Evolutionary conservation across 2,888 invertebrate genomes (phyloP), one percentile per base, ranked within the genome.

Genomic region (Cryptocephalus primarius): DNA sequence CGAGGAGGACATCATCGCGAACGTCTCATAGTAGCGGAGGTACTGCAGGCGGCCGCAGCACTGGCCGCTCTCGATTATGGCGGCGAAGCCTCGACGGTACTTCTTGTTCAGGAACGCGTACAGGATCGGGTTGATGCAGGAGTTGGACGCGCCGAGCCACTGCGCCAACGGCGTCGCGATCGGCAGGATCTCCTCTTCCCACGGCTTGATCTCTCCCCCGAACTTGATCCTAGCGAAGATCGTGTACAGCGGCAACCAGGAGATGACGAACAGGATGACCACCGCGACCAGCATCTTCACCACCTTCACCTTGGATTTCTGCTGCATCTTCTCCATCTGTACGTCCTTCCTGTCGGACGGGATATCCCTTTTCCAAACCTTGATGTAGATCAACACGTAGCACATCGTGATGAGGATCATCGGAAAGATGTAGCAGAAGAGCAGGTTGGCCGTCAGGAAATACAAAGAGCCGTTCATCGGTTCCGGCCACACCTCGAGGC

Each of bases 31-130:
- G 68, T 89, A 88, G 49, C 88, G 79, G 50, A 90, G 74, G 68
- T 89, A 88, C 49, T 88, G 78, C 9, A 43, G 43, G 47, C 88
- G 78, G 33, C 88, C 88, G 64, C 90, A 91, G 68, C 90, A 91
- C 33, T 43, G 48, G 8, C 88, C 78, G 56, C 88, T 89, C 69
- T 87, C 85, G 40, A 91, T 77, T 53, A 92, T 89, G 12, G 89
- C 90, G 39, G 86, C 81, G 68, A 95, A 94, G 4, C 93, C 93
- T 49, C 85, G 80, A 10, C 93, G 77, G 69, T 88, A 95, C 68
- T 94, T 93, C 67, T 89, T 89, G 71, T 94, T 94, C 72, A 94
- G 92, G 72, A 92, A 93, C 2, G 92, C 91, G 69, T 94, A 93
- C 47, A 95, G 76, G 52, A 95, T 85, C 1, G 94, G 94, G 70